Base-by-base conservation (phyloP, 2,797 vertebrate genomes). In the Antrozous pallidus region DNA sequence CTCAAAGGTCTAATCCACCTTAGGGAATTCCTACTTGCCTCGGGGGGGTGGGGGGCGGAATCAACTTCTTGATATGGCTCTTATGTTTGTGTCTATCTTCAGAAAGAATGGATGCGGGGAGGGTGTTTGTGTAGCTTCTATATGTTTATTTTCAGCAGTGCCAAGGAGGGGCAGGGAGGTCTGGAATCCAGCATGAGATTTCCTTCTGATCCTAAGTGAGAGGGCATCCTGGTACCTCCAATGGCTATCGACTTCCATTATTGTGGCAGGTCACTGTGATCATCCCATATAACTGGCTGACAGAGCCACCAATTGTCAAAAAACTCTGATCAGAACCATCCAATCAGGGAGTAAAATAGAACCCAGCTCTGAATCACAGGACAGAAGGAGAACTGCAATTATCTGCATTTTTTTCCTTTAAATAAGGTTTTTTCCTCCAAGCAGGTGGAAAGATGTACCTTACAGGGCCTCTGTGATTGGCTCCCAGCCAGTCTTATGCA, bases 401-500 rank as follows among this genome's bases (percentile, higher is more conserved):
- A 80, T 80, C 33, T 49, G 58, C 90, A 56, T 91, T 67, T 49
- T 88, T 73, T 67, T 26, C 96, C 63, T 95, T 94, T 92, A 96
- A 85, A 96, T 84, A 61, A 20, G 47, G 63, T 96, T 98, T 97
- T 47, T 89, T 94, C 85, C 91, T 96, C 85, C 78, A 96, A 73
- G 82, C 95, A 97, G 96, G 78, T 94, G 95, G 95, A 96, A 96
- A 51, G 13, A 96, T 95, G 94, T 17, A 96, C 91, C 90, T 97
- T 95, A 93, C 47, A 97, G 92, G 18, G 65, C 96, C 96, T 91
- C 86, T 97, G 95, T 96, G 96, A 97, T 93, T 98, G 98, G 98
- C 98, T 97, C 36, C 45, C 95, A 97, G 98, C 97, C 98, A 98
- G 78, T 92, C 96, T 93, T 97, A 95, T 74, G 97, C 97, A 97